phyloP scores from a whole-genome alignment of 2,113 vertebrate species.

The Indicator maculatus region DNA sequence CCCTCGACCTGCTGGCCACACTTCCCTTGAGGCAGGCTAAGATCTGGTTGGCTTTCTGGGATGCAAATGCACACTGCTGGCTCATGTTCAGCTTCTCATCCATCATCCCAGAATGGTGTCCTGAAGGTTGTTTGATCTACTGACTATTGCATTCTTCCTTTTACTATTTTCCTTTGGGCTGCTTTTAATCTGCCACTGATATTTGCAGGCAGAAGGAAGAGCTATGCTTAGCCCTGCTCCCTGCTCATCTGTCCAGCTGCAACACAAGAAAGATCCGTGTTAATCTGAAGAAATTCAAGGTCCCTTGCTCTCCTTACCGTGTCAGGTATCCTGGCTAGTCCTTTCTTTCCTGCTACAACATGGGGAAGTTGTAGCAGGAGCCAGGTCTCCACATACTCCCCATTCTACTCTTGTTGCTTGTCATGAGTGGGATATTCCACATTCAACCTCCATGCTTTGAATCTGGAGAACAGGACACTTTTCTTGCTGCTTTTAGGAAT shows the following conservation, averaged over 20 bases:
- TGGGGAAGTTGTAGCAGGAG: background rate
- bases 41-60: too few relatives aligned
- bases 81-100: too few relatives aligned
- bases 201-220: background rate
- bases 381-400: background rate
- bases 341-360: background rate
- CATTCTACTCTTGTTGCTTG: rapidly evolving
- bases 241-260: background rate
- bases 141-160: background rate
- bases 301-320: background rate
- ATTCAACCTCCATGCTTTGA: background rate
- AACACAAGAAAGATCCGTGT: background rate
- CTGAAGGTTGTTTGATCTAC: background rate
- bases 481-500: background rate
- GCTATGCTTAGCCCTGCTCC: background rate
- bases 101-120: background rate
- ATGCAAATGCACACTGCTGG: too few relatives aligned
- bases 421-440: background rate
- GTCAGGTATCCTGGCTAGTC: background rate
- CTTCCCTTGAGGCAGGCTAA: too few relatives aligned
- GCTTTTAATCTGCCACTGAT: background rate
- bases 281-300: background rate
- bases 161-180: background rate
- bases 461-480: background rate
- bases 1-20: too few relatives aligned